phyloP scores from a whole-genome alignment of 2,888 invertebrate genomes.

The Campopleginae sp. region DNA sequence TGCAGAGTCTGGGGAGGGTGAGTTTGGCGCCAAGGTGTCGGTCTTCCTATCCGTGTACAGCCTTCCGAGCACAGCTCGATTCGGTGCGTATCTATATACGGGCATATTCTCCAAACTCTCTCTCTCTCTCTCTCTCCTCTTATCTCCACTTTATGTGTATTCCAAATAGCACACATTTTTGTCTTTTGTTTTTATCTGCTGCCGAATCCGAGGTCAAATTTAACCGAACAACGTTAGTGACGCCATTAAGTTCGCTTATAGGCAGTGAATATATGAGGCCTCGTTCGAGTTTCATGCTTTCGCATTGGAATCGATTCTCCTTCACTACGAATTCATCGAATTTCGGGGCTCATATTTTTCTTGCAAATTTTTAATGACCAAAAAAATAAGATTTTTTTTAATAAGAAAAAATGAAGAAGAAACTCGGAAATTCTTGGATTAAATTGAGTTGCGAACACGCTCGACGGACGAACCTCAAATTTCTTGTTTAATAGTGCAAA shows the following conservation, averaged over 20 bases:
- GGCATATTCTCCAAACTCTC: conserved; percentile 46
- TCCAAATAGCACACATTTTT: conserved; percentile 43
- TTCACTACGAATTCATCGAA: not conserved
- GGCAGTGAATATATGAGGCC: conserved; percentile 16
- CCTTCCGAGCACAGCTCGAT: conserved; percentile 67
- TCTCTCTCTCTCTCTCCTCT: no score
- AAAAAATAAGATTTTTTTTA: not conserved
- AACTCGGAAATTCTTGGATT: not conserved
- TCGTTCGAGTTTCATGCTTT: conserved; percentile 24
- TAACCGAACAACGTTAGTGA: conserved; percentile 77
- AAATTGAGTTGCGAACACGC: not conserved
- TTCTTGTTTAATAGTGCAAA: conserved; percentile 39
- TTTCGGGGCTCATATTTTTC: not conserved
- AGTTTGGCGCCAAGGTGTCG: conserved; percentile 84
- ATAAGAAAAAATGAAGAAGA: not conserved
- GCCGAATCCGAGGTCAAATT: conserved; percentile 73
- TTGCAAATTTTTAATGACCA: not conserved
- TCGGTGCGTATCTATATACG: conserved; percentile 70
- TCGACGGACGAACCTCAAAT: conserved; percentile 19
- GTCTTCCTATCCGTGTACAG: conserved; percentile 76
- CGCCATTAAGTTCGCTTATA: conserved; percentile 13
- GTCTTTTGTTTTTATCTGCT: not conserved
- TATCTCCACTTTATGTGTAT: conserved; percentile 38
- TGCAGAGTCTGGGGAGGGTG: conserved; percentile 83
- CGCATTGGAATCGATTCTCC: not conserved